phyloP scores from a whole-genome alignment of 1,140 invertebrate genomes.

The Acyrthosiphon pisum region DNA sequence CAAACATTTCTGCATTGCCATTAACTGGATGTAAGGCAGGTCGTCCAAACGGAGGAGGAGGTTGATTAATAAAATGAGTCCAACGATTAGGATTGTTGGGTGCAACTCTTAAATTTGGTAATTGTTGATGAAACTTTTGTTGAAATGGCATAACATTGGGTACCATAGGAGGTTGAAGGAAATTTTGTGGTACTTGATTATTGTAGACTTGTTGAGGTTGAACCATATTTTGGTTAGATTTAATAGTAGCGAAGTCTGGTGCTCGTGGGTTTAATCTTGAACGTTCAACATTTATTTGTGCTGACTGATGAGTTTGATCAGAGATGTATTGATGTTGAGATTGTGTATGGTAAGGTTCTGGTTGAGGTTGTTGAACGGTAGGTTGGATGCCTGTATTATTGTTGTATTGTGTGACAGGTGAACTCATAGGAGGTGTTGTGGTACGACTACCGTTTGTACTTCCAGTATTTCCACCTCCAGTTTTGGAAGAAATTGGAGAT shows the following conservation, averaged over 20 bases:
- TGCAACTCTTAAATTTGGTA: slow-evolving; percentile 50
- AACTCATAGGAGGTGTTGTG: slow-evolving; percentile 47
- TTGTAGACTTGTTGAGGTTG: slow-evolving; percentile 61
- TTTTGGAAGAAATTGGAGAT: slow-evolving; percentile 68
- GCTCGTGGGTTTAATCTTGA: slow-evolving; percentile 87
- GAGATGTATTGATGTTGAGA: slow-evolving; percentile 34
- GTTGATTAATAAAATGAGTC: slow-evolving; percentile 52
- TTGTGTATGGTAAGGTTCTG: slow-evolving; percentile 63
- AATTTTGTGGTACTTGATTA: slow-evolving; percentile 52
- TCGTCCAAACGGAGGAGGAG: slow-evolving; percentile 46
- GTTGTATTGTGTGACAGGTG: slow-evolving; percentile 65
- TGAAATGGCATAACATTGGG: slow-evolving; percentile 61
- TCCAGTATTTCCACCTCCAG: slow-evolving; percentile 60
- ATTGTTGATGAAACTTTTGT: slow-evolving; percentile 53
- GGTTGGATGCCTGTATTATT: slow-evolving; percentile 63
- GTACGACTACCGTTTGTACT: slow-evolving; percentile 40
- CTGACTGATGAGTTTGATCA: slow-evolving; percentile 49
- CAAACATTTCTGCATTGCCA: slow-evolving; percentile 65
- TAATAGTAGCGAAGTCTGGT: slow-evolving; percentile 77
- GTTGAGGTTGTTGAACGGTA: slow-evolving; percentile 63
- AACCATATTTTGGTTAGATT: slow-evolving; percentile 57
- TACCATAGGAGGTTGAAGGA: slow-evolving; percentile 58
- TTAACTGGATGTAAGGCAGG: slow-evolving; percentile 61
- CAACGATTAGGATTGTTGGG: slow-evolving; percentile 48
- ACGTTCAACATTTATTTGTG: slow-evolving; percentile 58